Percentiles rank a stretch among this genome's conserved stretches.
These are phyloP conservation scores for Caenorhabditis inopinata DNA, from an alignment of 1,140 invertebrate genomes.

Conservation along the genomic window DNA sequence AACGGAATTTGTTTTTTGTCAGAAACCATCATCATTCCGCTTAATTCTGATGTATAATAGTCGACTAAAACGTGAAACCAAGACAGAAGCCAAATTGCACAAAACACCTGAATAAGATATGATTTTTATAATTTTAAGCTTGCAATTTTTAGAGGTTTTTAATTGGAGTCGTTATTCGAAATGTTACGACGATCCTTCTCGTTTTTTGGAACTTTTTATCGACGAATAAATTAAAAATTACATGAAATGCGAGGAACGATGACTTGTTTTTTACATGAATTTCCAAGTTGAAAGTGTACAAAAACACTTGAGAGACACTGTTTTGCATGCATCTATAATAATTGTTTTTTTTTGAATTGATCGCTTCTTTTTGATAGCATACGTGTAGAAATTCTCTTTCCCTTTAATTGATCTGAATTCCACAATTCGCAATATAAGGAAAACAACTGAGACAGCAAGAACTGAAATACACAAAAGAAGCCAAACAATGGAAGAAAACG, in stretches of 20 bases:
- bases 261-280: conserved; percentile 7
- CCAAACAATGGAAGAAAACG: neutral
- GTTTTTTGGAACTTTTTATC: neutral
- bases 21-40: conserved; percentile 13
- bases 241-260: conserved; percentile 21
- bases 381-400: neutral
- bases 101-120: conserved; percentile 15
- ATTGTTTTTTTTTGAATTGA: neutral
- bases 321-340: conserved; percentile 3
- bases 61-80: conserved; percentile 22
- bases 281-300: neutral
- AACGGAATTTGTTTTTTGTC: conserved; percentile 12
- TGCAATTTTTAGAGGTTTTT: too few relatives aligned
- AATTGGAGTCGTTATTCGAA: too few relatives aligned
- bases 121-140: neutral
- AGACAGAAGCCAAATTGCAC: neutral
- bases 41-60: neutral
- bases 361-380: neutral
- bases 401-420: conserved; percentile 10
- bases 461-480: neutral
- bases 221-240: neutral
- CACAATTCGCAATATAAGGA: neutral
- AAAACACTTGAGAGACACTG: neutral
- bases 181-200: neutral
- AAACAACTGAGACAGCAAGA: neutral